Evolutionary conservation across 2,888 invertebrate species (phyloP), one percentile per base, ranked within the genome.

Genomic region (Merodon equestris): DNA sequence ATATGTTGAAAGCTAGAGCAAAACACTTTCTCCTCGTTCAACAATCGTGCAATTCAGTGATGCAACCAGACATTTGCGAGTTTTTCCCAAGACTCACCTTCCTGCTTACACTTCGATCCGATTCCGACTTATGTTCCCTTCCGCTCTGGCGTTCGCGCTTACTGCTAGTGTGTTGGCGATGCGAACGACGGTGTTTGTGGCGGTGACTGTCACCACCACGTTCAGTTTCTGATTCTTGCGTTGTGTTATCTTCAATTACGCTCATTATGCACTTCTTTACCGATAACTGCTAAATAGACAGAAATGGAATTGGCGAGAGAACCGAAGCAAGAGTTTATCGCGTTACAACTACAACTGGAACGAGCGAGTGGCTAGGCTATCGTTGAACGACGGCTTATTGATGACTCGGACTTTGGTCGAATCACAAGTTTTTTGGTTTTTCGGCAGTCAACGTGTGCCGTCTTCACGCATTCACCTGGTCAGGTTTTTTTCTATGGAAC

Each of bases 221-320:
- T 19, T 79, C 73, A 2, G 57, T 67, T 12, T 68, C 73, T 0
- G 73, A 68, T 15, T 79, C 79, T 45, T 73, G 68, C 1, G 54
- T 60, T 7, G 60, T 58, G 54, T 45, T 74, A 47, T 74, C 74
- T 79, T 79, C 56, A 70, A 73, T 79, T 70, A 74, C 51, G 50
- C 79, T 79, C 79, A 79, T 79, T 74, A 18, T 56, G 51, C 63
- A 17, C 27, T 67, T 72, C n/a, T 67, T 18, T 12, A n/a, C 10
- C 9, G n/a, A 27, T 27, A 27, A 27, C 7, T 27, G 27, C 27
- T 27, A 4, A 27, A 58, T 72, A 71, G 9, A 19, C 13, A 40
- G 53, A 10, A 13, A 1, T 50, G 27, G 9, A 51, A 27, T 14
- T 7, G 27, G 3, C 27, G 7, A 27, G n/a, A n/a, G n/a, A n/a